These are phyloP conservation scores for Taurulus bubalis DNA, from an alignment of 2,113 vertebrate genomes.

Conservation along the genomic window DNA sequence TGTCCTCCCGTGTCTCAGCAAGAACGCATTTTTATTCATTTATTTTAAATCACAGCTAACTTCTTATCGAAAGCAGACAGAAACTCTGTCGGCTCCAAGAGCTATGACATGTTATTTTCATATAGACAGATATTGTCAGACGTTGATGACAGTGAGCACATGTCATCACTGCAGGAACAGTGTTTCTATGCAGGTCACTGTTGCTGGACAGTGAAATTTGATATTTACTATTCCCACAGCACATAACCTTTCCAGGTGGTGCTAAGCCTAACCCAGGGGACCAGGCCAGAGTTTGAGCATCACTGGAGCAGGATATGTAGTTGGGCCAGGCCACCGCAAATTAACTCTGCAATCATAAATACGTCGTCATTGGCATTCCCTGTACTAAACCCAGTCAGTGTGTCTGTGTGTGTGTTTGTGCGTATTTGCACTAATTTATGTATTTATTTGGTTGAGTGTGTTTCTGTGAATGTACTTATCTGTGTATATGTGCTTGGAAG, in stretches of 20 bases:
- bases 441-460: not conserved
- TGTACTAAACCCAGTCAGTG: not conserved
- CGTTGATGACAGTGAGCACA: conserved; percentile 31
- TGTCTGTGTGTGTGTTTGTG: conserved; percentile 7
- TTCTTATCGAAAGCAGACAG: not conserved
- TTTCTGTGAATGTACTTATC: not conserved
- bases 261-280: conserved; percentile 40
- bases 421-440: not conserved
- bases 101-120: not conserved
- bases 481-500: conserved; percentile 11
- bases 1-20: not conserved
- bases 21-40: not conserved
- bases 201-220: conserved; percentile 10
- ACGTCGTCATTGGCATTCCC: conserved; percentile 24
- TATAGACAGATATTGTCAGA: not conserved
- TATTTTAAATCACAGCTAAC: not conserved
- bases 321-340: conserved; percentile 37
- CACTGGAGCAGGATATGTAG: conserved; percentile 46
- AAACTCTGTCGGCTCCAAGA: not conserved
- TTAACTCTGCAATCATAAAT: conserved; percentile 45
- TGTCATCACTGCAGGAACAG: conserved; percentile 3
- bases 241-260: conserved; percentile 54
- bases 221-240: conserved; percentile 46
- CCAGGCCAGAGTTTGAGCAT: conserved; percentile 44
- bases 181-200: conserved; percentile 22